Evolutionary conservation across 2,113 vertebrate species (phyloP), one percentile per base, ranked within the genome.

Genomic region (Epinephelus cyanopodus): DNA sequence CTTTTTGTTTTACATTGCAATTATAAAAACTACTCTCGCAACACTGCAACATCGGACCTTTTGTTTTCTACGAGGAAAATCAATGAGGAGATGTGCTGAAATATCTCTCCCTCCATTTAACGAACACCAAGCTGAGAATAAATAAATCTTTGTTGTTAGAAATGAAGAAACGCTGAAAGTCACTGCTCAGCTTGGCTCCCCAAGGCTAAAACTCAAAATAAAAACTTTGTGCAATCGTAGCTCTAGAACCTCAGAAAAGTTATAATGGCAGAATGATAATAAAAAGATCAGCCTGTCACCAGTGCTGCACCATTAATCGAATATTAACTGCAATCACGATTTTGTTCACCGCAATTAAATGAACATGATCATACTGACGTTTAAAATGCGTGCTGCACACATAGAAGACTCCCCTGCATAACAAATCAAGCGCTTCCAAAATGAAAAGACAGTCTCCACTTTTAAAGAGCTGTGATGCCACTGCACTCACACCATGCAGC

Each of bases 11-110:
- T 63, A 3, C 8, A 60, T 18, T 74, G 64, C 57, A 70, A 65
- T 29, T 48, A 56, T 39, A 79, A 62, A 64, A 83, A 64, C 0
- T 33, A 33, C 21, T 27, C 18, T 45, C 69, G 75, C 52, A 39
- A 66, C 47, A 63, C 42, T 74, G 75, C 52, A 39, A 66, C 47
- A 63, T 47, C 52, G 66, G 50, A 84, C 50, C 29, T 25, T 69
- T 45, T 29, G 74, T 61, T 57, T 45, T 56, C 23, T 12, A 17
- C 66, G 13, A 33, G 25, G 3, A 45, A 66, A 71, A 84, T 69
- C 47, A 78, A 50, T 79, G 13, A 72, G 25, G 27, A 37, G 27
- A 77, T 53, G 4, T 64, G 27, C 15, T 45, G 47, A 61, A 62
- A 39, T 37, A 50, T 53, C 27, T 58, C 13, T 50, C 18, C 1